Conservation (phyloP, 2,888 invertebrate genomes). For the Diabrotica balteata region DNA sequence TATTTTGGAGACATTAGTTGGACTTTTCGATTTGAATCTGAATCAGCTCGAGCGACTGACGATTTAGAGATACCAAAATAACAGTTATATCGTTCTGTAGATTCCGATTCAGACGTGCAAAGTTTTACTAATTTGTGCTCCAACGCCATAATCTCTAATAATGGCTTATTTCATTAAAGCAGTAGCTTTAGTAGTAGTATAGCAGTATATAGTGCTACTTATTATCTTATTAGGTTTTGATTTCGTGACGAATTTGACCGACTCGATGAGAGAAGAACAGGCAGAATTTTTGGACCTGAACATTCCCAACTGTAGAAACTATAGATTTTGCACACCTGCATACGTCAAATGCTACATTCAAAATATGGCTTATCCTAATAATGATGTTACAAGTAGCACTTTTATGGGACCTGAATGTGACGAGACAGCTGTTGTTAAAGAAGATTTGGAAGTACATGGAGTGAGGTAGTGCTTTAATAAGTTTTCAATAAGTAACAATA, state of each 20-base stretch:
- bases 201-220: not conserved
- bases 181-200: too few species aligned
- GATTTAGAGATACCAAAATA: too few species aligned
- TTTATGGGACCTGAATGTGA: conserved; percentile 55
- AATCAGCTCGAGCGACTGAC: too few species aligned
- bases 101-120: too few species aligned
- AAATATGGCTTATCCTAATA: conserved; percentile 42
- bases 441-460: conserved; percentile 56
- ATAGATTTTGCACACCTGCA: conserved; percentile 38
- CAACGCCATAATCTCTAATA: too few species aligned
- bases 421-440: conserved; percentile 57
- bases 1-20: too few species aligned
- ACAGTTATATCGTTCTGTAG: too few species aligned
- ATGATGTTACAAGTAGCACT: conserved; percentile 47
- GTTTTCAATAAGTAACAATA: not conserved
- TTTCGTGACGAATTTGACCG: conserved; percentile 41
- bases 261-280: conserved; percentile 41
- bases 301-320: conserved; percentile 55
- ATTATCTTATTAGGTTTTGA: conserved; percentile 41
- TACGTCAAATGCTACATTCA: conserved; percentile 63
- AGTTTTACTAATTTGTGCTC: too few species aligned
- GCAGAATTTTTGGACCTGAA: conserved; percentile 56
- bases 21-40: too few species aligned
- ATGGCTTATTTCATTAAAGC: too few species aligned
- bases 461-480: conserved; percentile 40